Evolutionary conservation across 2,113 vertebrate genomes (phyloP).

Genomic region (Oenanthe melanoleuca): DNA sequence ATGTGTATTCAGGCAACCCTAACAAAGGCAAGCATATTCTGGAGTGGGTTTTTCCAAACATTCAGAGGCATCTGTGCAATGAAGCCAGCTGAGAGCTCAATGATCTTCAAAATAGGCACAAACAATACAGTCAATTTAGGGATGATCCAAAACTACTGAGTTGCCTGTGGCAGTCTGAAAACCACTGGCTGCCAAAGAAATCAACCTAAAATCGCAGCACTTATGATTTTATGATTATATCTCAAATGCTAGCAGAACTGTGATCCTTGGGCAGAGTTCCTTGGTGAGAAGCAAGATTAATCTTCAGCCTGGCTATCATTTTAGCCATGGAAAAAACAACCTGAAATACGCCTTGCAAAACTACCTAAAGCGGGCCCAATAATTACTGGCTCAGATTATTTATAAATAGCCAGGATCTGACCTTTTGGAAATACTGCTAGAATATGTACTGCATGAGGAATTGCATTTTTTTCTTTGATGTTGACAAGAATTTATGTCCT

Average conservation of each 20-base stretch:
- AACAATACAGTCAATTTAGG: not conserved
- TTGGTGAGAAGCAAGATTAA: not conserved
- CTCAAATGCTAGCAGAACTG: not conserved
- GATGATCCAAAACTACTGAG: not conserved
- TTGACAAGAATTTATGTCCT: not conserved
- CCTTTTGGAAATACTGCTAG: not conserved
- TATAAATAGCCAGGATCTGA: not conserved
- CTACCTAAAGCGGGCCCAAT: not conserved
- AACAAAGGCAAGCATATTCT: not conserved
- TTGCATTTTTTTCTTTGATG: not conserved
- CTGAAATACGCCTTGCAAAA: not conserved
- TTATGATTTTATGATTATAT: not conserved
- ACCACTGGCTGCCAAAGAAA: slow-evolving; percentile 20
- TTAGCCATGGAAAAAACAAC: not conserved
- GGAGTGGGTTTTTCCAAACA: not conserved
- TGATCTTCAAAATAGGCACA: slow-evolving; percentile 9
- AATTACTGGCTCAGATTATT: not conserved
- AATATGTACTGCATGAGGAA: not conserved
- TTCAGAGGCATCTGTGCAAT: not conserved
- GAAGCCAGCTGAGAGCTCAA: not conserved
- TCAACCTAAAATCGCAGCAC: slow-evolving; percentile 26
- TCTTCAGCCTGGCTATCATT: not conserved
- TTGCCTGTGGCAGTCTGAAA: not conserved
- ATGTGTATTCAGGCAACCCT: not conserved
- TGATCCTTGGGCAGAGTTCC: not conserved